Base-by-base conservation (phyloP, 1,140 invertebrate species). In the Papilio glaucus region DNA sequence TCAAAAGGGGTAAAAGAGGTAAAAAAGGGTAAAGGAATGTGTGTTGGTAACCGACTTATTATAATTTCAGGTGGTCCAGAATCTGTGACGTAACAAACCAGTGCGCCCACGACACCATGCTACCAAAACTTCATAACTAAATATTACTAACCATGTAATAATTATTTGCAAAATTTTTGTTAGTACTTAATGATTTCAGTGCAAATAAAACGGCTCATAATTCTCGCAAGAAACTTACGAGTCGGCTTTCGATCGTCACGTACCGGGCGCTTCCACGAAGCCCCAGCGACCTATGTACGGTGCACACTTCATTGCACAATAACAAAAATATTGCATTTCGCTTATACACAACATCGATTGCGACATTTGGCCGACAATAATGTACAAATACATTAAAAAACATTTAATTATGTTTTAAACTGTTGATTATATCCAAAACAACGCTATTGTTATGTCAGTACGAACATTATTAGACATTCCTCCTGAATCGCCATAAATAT, bases 231-330 rank as follows among this genome's bases (percentile, higher is more conserved):
- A 78, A 81, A 82, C 81, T 87, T 87, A 79, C 81, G 39, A 85
- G 75, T 83, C 77, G 72, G 77, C 80, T 78, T 75, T 75, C 77
- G 77, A 75, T 72, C 80, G 81, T 81, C 77, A 87, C 82, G 81
- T 77, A 77, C 72, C 77, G n/a, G 82, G 12, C 82, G 69, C 75
- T 85, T 81, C 80, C 65, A 77, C 77, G 85, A 85, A 85, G 83
- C 81, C 77, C 75, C 62, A 53, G 68, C 72, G 33, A 65, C 42
- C 49, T 18, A 24, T 24, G 42, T 61, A 49, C 73, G 72, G 41
- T 57, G 65, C 57, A 73, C 68, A 76, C 71, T 75, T 72, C 68
- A 77, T 74, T 72, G 74, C 61, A 62, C 71, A 63, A 68, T 72
- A 74, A 67, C 71, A 42, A 57, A 72, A 65, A 65, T 65, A 65